Conservation (phyloP, 2,888 invertebrate species). For the Neoascia interrupta region DNA sequence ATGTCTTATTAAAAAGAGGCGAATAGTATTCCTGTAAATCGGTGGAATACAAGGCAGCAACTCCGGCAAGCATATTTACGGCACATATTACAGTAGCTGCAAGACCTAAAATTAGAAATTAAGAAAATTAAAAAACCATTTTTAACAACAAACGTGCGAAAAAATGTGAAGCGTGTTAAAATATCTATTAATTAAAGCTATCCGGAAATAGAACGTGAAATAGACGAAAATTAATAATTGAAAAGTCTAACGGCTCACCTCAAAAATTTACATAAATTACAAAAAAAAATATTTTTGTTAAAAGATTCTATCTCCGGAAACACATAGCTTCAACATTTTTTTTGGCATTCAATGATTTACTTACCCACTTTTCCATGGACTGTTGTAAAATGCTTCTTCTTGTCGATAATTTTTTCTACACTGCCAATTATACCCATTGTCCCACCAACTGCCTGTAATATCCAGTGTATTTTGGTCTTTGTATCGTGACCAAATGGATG, state of each 20-base stretch:
- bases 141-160: too few relatives aligned
- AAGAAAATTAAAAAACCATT: too few relatives aligned
- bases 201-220: too few relatives aligned
- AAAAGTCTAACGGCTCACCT: too few relatives aligned
- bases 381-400: conserved; percentile 74
- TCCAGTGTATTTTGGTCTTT: conserved; percentile 64
- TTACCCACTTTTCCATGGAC: conserved; percentile 72
- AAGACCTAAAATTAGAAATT: conserved; percentile 72
- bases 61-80: conserved; percentile 73
- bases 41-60: conserved; percentile 71
- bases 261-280: too few relatives aligned
- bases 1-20: conserved; percentile 74
- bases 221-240: too few relatives aligned
- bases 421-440: conserved; percentile 70
- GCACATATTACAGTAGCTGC: conserved; percentile 74
- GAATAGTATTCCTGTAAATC: conserved; percentile 66
- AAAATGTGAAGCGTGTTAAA: too few relatives aligned
- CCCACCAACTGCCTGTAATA: conserved; percentile 60
- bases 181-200: too few relatives aligned
- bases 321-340: too few relatives aligned
- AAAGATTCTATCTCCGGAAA: too few relatives aligned
- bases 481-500: conserved; percentile 44
- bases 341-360: too few relatives aligned
- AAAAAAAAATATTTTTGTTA: too few relatives aligned
- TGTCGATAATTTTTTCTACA: conserved; percentile 74